A percentile compares a stretch with the other conserved stretches of the same genome.
These are phyloP conservation scores for Vultur gryphus DNA, from an alignment of 2,797 vertebrate genomes.

Conservation along the genomic window DNA sequence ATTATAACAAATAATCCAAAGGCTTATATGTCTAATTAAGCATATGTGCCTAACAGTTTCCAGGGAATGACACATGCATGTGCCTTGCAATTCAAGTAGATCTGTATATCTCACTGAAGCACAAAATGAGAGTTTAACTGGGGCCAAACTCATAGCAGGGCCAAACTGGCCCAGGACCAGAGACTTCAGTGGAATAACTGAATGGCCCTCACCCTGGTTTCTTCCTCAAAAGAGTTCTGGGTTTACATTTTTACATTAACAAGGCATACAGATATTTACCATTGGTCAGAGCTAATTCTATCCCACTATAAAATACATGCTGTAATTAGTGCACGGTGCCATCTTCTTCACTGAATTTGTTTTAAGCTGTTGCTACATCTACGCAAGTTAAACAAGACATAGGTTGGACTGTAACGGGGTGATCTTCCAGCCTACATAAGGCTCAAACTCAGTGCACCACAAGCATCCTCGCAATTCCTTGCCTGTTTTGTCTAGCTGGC, in stretches of 20 bases:
- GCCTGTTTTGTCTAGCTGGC: neutral
- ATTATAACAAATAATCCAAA: neutral
- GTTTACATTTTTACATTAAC: neutral
- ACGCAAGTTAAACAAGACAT: neutral
- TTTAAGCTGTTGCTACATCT: neutral
- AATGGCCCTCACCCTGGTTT: neutral
- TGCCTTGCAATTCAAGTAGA: neutral
- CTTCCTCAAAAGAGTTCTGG: constrained; percentile 7
- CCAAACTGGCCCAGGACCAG: neutral
- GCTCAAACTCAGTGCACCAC: neutral
- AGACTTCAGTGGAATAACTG: neutral
- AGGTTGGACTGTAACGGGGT: rapidly evolving
- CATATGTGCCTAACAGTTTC: neutral
- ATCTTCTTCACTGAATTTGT: neutral
- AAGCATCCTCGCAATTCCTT: neutral
- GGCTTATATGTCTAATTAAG: neutral
- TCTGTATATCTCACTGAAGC: neutral
- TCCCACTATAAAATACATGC: neutral
- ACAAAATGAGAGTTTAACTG: neutral
- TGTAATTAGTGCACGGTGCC: neutral
- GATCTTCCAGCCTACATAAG: neutral
- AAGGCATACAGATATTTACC: neutral
- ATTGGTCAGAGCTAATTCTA: neutral
- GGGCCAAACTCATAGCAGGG: neutral
- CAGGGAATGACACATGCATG: neutral